Evolutionary conservation across 2,888 invertebrate species (phyloP), one percentile per base, ranked within the genome.

Genomic region (Acanthoscelides obtectus): DNA sequence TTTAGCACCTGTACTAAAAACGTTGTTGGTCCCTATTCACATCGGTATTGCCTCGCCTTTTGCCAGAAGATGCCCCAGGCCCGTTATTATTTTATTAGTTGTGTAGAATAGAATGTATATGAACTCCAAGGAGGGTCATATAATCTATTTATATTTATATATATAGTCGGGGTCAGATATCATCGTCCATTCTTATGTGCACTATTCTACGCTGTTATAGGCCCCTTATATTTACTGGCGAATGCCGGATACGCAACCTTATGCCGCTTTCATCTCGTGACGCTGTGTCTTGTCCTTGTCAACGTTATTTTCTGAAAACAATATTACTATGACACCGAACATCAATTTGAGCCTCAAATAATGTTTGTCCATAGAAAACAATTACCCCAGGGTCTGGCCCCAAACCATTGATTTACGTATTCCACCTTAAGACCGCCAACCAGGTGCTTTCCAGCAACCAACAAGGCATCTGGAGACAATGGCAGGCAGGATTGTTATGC

Each of bases 91-190:
- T 74, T 74, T 74, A 74, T 74, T 74, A 72, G 74, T 74, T 71
- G 70, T 72, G 73, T 73, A 74, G 72, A 74, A 74, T 72, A 73
- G 74, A 75, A 73, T 72, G 72, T 75, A 45, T 45, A 74, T 73
- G 72, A 72, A 73, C 72, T 72, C 70, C 73, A 67, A 72, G 72
- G 73, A 73, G 75, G 75, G 75, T 75, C 73, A 71, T 71, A 74
- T 75, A 73, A 75, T 75, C 73, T 75, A 75, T 75, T 75, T 75
- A 75, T 75, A 75, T 74, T 71, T 75, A 74, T 75, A 75, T 45
- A 45, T 73, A 72, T 73, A 73, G 72, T 71, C 72, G 72, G 74
- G 74, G 74, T 74, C 74, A 74, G 73, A 74, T 73, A 73, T 72
- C 73, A 73, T 71, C 72, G 70, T 70, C 74, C 72, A 73, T 68